Percentiles rank a stretch among this genome's conserved stretches.
Evolutionary conservation across 2,888 invertebrate species (phyloP).

Genomic region (Megalurothrips usitatus): DNA sequence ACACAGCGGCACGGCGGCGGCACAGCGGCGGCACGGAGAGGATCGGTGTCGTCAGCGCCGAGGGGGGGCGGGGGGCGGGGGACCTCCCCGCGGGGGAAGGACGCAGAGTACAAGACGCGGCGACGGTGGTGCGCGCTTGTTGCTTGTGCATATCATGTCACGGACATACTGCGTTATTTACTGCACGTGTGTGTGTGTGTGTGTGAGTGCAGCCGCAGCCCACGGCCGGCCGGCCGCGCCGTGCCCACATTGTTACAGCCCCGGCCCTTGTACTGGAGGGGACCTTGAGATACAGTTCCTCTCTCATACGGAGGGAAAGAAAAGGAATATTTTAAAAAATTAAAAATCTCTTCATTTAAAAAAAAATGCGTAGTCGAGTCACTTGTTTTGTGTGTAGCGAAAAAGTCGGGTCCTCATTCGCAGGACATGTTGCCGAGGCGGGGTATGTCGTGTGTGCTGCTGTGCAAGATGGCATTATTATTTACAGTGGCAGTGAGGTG

Average conservation of each 20-base stretch:
- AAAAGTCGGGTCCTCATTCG: too few relatives aligned
- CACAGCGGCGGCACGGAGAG: neutral
- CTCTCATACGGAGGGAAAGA: too few relatives aligned
- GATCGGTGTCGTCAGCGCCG: neutral
- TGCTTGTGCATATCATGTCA: neutral
- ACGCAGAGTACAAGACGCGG: neutral
- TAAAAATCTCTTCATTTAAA: too few relatives aligned
- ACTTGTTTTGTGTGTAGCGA: too few relatives aligned
- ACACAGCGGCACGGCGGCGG: too few relatives aligned
- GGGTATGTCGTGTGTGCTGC: too few relatives aligned
- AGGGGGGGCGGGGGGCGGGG: neutral
- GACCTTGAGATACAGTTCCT: too few relatives aligned
- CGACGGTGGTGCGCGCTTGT: neutral
- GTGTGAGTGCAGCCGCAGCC: neutral
- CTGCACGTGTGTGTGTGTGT: neutral
- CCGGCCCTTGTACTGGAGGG: too few relatives aligned
- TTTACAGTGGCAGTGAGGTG: neutral
- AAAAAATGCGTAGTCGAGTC: too few relatives aligned
- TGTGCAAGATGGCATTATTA: neutral
- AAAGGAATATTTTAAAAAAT: too few relatives aligned
- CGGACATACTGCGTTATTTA: conserved; percentile 14
- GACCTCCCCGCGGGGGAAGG: neutral
- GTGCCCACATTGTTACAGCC: neutral
- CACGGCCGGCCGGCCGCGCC: neutral
- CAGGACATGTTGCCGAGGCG: too few relatives aligned